Base-by-base conservation (phyloP, 2,797 vertebrate genomes). In the Mastacembelus armatus region DNA sequence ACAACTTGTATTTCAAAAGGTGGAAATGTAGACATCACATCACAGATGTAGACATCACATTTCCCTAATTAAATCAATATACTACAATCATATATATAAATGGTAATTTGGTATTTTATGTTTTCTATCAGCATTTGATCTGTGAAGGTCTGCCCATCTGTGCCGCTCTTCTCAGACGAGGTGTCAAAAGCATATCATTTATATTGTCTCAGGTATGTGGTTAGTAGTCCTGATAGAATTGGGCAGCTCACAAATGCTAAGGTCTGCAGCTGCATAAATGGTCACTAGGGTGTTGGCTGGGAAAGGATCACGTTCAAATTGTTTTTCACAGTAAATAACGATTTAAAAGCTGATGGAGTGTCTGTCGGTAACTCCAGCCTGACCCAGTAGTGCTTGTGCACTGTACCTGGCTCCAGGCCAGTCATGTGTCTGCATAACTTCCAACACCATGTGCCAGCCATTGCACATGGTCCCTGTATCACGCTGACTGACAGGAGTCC, bases 391-490 rank as follows among this genome's bases (percentile, higher is more conserved):
- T 70, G 71, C 61, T n/a, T 73, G 64, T 77, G 67, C 57, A 62
- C 69, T 66, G 58, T 71, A 54, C 33, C 59, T 85, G 85, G 85
- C 74, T 71, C 6, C 8, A 35, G 32, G 62, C 86, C 88, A 88
- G 76, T 51, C 18, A 22, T 66, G 78, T 67, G 84, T 77, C 68
- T 66, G 56, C 73, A 77, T 77, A 71, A 68, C 77, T 85, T 80
- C 73, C 58, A 33, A 54, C 66, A 70, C 59, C 89, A 90, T 89
- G 91, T 90, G 88, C 75, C 80, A 80, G 81, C 72, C 47, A 35
- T 71, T 74, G 85, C 89, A 88, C 88, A 88, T 88, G 87, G 80
- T 71, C 77, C 36, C 75, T 74, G 70, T 51, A 51, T 78, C 67
- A 58, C 16, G 33, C 48, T 68, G 74, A 73, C 48, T 68, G 74